Evolutionary conservation across 2,113 vertebrate genomes (phyloP).

Genomic region (Serinus canaria): DNA sequence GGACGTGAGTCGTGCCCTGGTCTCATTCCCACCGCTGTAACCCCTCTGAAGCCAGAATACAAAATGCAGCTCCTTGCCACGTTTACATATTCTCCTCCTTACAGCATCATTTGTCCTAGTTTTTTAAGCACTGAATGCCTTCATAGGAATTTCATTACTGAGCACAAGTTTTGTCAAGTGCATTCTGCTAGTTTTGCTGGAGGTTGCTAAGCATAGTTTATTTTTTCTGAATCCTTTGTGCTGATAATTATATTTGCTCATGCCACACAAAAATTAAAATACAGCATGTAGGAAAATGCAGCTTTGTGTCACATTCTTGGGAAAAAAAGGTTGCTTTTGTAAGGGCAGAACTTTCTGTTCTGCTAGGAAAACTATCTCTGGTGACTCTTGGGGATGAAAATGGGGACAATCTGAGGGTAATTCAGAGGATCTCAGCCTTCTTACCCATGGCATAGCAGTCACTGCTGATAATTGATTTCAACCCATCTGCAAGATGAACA

Average conservation of each 20-base stretch:
- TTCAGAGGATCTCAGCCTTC: not conserved
- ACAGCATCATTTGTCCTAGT: slow-evolving; percentile 58
- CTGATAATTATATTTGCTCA: not conserved
- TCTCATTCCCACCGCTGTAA: not conserved
- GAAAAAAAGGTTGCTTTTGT: not conserved
- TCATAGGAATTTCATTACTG: slow-evolving; percentile 18
- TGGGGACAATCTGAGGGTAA: not conserved
- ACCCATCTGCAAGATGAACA: slow-evolving; percentile 21
- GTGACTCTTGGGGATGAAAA: not conserved
- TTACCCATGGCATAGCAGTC: not conserved
- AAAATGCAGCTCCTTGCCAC: slow-evolving; percentile 13
- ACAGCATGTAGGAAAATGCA: not conserved
- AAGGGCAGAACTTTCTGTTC: not conserved
- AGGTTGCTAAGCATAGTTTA: slow-evolving; percentile 20
- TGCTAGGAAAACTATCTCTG: not conserved
- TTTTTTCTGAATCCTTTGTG: slow-evolving; percentile 31
- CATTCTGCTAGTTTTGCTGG: slow-evolving; percentile 38
- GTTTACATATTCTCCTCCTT: slow-evolving; percentile 53
- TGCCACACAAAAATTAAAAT: not conserved
- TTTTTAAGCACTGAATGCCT: slow-evolving; percentile 20
- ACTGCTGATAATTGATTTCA: slow-evolving; percentile 39
- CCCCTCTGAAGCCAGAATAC: slow-evolving; percentile 18
- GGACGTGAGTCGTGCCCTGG: not conserved
- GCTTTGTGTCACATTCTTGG: not conserved
- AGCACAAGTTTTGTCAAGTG: slow-evolving; percentile 7